Base-by-base conservation (phyloP, 2,113 vertebrate species). In the Hemiprocne comata region DNA sequence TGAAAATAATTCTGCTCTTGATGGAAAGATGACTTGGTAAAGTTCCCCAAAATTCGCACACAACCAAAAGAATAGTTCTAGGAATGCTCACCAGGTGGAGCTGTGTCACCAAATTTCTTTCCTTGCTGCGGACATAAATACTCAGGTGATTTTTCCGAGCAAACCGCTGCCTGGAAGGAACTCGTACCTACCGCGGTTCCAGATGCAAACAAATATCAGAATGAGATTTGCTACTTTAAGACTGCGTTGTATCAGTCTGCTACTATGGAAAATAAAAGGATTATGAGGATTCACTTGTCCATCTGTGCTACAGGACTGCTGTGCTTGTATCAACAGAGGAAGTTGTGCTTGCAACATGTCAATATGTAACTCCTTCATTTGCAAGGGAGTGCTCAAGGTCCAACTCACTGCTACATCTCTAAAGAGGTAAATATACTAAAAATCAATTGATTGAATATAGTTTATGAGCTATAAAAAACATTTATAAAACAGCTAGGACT, bases 51-150 rank as follows among this genome's bases (percentile, higher is more conserved):
- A 69, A 70, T 5, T 17, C 17, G 44, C 1, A 11, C 15, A 23
- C 7, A 50, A 11, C 7, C 17, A 70, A 21, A 60, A 51, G 15
- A 57, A 10, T 7, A 90, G 36, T 70, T 73, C 79, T 58, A 71
- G 2, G 4, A 76, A 13, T 10, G 17, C 31, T 73, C 96, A 88
- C 40, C 58, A 88, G 90, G 64, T 80, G 95, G 88, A 48, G 60
- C 19, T 92, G 60, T 46, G 40, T 80, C 33, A 93, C 60, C 31
- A 67, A n/a, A 36, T 44, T 54, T 11, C 2, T 78, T 44, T 54
- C 10, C 2, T 78, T 25, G 3, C 7, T 17, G 2, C 3, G 2
- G 4, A 9, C 0, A 4, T 44, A 62, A 60, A 8, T 7, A 36
- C 0, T 65, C 42, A 23, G 1, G 40, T 14, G 8, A 1, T 61